A percentile compares a stretch with the other conserved stretches of the same genome.
These are phyloP conservation scores for Agapornis roseicollis DNA, from an alignment of 2,113 vertebrate species.

Conservation along the genomic window DNA sequence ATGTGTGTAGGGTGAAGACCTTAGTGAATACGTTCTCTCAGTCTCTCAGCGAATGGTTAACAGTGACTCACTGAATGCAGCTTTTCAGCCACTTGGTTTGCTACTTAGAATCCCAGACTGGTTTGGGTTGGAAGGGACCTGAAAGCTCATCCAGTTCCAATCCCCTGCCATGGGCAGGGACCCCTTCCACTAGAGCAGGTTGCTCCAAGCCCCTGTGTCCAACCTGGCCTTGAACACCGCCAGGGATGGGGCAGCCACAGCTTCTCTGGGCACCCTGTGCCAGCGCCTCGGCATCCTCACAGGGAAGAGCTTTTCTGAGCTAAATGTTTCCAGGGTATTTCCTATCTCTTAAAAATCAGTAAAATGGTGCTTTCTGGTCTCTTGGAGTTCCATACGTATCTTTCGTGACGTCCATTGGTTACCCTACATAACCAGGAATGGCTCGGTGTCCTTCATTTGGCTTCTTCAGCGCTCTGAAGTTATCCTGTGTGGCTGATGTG, in stretches of 20 bases:
- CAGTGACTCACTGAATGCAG: fast-evolving
- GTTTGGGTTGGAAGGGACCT: neutral
- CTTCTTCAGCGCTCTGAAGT: neutral
- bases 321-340: neutral
- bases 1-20: neutral
- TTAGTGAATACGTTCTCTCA: neutral
- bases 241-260: neutral
- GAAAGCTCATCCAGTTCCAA: neutral
- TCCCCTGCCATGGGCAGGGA: neutral
- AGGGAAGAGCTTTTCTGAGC: neutral
- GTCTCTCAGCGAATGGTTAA: neutral
- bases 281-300: neutral
- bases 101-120: neutral
- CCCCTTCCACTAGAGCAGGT: neutral
- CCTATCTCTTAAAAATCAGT: neutral
- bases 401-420: neutral
- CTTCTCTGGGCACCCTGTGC: neutral
- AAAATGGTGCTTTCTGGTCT: neutral
- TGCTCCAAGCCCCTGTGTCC: neutral
- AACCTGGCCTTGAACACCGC: neutral
- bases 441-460: neutral
- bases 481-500: neutral
- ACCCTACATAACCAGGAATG: neutral
- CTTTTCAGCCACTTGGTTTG: neutral
- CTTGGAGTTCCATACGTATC: neutral